A percentile compares a stretch with the other conserved stretches of the same genome.
Evolutionary conservation across 1,140 invertebrate species (phyloP).

Genomic region (Agrypnia vestita): DNA sequence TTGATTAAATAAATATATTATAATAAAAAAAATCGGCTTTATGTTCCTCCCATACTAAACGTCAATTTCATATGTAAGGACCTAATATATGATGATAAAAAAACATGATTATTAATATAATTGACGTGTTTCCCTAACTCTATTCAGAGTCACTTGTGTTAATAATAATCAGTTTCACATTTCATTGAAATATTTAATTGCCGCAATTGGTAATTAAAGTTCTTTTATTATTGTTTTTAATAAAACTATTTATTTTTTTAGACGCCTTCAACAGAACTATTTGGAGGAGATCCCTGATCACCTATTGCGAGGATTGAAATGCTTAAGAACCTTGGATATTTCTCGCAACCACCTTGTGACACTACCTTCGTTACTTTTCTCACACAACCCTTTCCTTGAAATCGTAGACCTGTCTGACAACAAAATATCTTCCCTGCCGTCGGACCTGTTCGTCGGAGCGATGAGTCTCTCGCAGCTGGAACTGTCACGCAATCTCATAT

Average conservation of each 20-base stretch:
- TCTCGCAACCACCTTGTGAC: slow-evolving; percentile 81
- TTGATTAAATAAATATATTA: no score
- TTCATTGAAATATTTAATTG: no score
- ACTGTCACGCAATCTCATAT: slow-evolving; percentile 76
- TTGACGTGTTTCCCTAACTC: no score
- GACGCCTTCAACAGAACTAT: slow-evolving; percentile 83
- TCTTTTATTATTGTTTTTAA: no score
- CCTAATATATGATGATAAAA: no score
- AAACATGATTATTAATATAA: no score
- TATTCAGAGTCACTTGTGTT: no score
- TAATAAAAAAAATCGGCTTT: no score
- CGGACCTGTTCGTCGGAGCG: slow-evolving; percentile 71
- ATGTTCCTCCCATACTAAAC: no score
- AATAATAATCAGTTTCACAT: no score
- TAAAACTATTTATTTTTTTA: slow-evolving; percentile 65
- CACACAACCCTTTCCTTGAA: slow-evolving; percentile 76
- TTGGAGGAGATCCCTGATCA: slow-evolving; percentile 79
- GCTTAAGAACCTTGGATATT: slow-evolving; percentile 81
- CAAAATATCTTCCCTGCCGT: slow-evolving; percentile 75
- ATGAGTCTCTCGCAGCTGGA: slow-evolving; percentile 75
- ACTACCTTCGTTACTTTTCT: slow-evolving; percentile 77
- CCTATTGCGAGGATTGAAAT: slow-evolving; percentile 78
- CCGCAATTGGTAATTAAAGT: no score
- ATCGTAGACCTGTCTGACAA: slow-evolving; percentile 83
- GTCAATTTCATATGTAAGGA: no score